Conservation (phyloP, 2,113 vertebrate species). For the Plectropomus leopardus region DNA sequence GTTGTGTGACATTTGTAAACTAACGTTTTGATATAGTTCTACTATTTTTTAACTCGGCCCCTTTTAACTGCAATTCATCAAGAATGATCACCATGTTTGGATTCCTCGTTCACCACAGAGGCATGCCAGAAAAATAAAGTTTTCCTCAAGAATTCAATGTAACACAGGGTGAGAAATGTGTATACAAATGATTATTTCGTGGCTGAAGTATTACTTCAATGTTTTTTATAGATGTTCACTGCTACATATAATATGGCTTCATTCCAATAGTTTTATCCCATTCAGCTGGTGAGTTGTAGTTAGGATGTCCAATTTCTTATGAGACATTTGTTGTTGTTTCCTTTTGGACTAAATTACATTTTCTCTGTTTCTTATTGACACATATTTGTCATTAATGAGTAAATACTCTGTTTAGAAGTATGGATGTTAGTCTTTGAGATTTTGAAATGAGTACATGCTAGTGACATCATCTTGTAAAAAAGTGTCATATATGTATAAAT, state of each 20-base stretch:
- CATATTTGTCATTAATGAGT: background rate
- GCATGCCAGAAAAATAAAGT: too few relatives aligned
- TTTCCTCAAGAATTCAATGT: too few relatives aligned
- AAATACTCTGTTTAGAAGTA: background rate
- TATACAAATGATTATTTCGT: too few relatives aligned
- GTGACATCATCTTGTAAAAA: background rate
- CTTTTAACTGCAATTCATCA: too few relatives aligned
- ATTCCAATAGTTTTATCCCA: background rate
- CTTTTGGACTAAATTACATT: background rate
- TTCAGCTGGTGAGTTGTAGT: background rate
- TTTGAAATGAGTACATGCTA: background rate
- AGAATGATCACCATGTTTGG: too few relatives aligned
- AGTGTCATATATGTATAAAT: background rate
- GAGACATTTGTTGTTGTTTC: background rate
- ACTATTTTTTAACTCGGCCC: too few relatives aligned
- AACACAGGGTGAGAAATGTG: too few relatives aligned
- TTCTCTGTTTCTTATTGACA: background rate
- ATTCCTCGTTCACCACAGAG: too few relatives aligned
- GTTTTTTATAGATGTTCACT: background rate
- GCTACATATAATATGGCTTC: background rate
- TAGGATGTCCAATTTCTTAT: slow-evolving; percentile 4
- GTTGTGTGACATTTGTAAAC: too few relatives aligned
- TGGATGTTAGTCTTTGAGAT: background rate
- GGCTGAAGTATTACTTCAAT: background rate
- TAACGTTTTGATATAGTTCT: too few relatives aligned